phyloP scores from a whole-genome alignment of 2,888 invertebrate species.

The Melinaea marsaeus region DNA sequence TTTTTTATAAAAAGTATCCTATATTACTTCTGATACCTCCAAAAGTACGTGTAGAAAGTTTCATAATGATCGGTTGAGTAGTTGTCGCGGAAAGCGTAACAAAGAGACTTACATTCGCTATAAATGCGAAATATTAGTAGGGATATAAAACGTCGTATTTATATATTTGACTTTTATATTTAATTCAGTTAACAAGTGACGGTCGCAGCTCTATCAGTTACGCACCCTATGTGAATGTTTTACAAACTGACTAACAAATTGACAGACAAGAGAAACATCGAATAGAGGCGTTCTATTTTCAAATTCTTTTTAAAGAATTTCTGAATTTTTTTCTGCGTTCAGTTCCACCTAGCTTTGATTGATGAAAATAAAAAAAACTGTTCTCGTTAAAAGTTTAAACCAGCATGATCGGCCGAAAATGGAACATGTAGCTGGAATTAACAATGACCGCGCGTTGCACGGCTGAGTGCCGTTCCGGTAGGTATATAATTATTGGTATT shows the following conservation, averaged over 20 bases:
- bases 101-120: no score
- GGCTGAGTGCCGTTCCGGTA: neutral
- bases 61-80: no score
- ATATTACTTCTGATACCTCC: no score
- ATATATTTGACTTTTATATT: no score
- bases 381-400: conserved; percentile 24
- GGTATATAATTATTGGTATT: no score
- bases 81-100: no score
- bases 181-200: no score
- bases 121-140: no score
- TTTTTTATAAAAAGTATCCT: no score
- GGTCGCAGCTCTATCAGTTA: no score
- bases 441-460: conserved; percentile 20
- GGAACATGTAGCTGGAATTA: conserved; percentile 23
- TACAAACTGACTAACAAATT: conserved; percentile 31
- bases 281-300: conserved; percentile 19
- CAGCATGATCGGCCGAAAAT: conserved; percentile 26
- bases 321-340: conserved; percentile 25
- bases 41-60: no score
- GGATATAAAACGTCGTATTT: no score
- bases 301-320: conserved; percentile 16
- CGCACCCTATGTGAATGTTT: conserved; percentile 27
- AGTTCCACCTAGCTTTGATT: conserved; percentile 18
- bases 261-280: conserved; percentile 26
- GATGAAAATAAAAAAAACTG: conserved; percentile 14